These are phyloP conservation scores for Amphiura filiformis DNA, from an alignment of 35 echinoderm and acorn worm species.

Conservation along the genomic window DNA sequence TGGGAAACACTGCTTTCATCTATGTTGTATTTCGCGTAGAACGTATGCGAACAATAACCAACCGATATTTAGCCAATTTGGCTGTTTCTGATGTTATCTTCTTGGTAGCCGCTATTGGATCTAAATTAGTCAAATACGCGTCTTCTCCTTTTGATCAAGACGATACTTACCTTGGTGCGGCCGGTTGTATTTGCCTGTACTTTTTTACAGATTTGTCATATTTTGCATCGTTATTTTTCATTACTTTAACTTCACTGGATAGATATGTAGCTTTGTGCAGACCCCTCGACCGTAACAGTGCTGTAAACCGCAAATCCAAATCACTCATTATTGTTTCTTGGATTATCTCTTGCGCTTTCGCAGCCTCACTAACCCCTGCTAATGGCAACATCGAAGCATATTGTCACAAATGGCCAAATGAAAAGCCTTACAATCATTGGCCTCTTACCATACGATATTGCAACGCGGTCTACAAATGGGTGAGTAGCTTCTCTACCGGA, in stretches of 20 bases:
- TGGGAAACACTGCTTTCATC: slow-evolving; percentile 73
- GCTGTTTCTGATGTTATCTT: slow-evolving; percentile 69
- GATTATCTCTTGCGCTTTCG: slow-evolving; percentile 36
- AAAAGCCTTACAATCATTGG: slow-evolving; percentile 10
- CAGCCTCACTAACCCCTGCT: slow-evolving; percentile 55
- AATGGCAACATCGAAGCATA: slow-evolving; percentile 4
- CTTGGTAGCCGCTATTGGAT: slow-evolving; percentile 57
- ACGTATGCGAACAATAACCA: slow-evolving; percentile 74
- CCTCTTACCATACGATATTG: slow-evolving; percentile 32
- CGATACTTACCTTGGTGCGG: slow-evolving; percentile 26
- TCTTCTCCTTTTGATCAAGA: slow-evolving; percentile 47
- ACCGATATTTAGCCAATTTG: slow-evolving; percentile 71
- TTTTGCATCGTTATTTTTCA: slow-evolving; percentile 66
- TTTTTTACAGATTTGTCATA: slow-evolving; percentile 66
- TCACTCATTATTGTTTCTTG: slow-evolving; percentile 45
- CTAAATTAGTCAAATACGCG: slow-evolving; percentile 56
- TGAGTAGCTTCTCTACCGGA: slow-evolving; percentile 21
- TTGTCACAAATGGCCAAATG: slow-evolving; percentile 46
- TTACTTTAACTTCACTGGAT: slow-evolving; percentile 67
- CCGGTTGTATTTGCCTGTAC: slow-evolving; percentile 59
- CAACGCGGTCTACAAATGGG: background rate
- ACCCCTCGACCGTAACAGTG: slow-evolving; percentile 17
- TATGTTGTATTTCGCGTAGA: slow-evolving; percentile 64
- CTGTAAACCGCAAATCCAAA: background rate
- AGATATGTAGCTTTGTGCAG: slow-evolving; percentile 70